phyloP scores from a whole-genome alignment of 2,888 invertebrate genomes.

The Arctia plantaginis region DNA sequence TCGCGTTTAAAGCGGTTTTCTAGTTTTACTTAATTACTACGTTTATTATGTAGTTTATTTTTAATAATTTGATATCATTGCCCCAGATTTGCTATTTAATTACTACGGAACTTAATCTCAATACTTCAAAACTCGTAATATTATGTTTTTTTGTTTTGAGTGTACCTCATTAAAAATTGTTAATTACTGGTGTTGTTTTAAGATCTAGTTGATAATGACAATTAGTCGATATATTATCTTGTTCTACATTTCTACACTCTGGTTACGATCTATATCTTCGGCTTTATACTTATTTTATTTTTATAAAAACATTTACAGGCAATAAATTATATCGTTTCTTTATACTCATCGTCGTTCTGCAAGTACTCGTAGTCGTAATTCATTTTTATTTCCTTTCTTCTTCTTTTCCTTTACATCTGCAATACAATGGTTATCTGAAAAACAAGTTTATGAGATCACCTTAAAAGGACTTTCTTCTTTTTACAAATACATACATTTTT shows the following conservation, averaged over 20 bases:
- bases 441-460: not conserved
- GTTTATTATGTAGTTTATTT: not conserved
- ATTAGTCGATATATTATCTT: not conserved
- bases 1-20: too few species aligned
- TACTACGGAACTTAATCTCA: not conserved
- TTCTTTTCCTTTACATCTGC: not conserved
- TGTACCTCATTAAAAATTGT: not conserved
- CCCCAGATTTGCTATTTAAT: not conserved
- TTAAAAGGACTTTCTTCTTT: not conserved
- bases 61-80: slow-evolving; percentile 1
- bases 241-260: not conserved
- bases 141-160: not conserved
- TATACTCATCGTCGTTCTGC: not conserved
- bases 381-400: not conserved
- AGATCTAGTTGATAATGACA: slow-evolving; percentile 1
- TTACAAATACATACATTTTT: too few species aligned
- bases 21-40: not conserved
- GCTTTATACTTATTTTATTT: not conserved
- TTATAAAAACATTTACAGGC: not conserved
- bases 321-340: not conserved
- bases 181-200: not conserved
- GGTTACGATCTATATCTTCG: not conserved
- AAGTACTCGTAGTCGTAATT: not conserved
- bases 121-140: not conserved
- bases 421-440: not conserved